A percentile compares a stretch with the other conserved stretches of the same genome.
Conservation (phyloP, 2,113 vertebrate species). For the Sciurus niger region DNA sequence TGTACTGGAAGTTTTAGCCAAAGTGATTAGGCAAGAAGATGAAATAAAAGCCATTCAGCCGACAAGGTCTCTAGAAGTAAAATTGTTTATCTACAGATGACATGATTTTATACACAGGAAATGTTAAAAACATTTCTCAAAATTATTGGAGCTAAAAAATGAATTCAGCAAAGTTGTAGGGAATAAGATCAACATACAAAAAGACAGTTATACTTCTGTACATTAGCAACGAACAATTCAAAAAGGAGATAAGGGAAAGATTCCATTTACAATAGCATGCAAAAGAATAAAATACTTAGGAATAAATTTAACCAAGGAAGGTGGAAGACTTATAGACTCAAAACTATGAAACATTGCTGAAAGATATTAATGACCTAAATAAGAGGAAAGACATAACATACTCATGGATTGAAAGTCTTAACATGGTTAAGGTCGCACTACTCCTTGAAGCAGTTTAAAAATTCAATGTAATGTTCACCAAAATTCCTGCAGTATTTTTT, state of each 20-base stretch:
- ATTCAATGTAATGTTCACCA: background rate
- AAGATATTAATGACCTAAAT: background rate
- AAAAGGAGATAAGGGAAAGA: background rate
- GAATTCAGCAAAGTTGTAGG: constrained; percentile 32
- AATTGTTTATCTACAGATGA: background rate
- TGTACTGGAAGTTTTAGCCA: constrained; percentile 35
- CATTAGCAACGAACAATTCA: background rate
- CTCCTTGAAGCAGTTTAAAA: background rate
- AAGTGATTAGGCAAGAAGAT: constrained; percentile 16
- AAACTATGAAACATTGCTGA: background rate
- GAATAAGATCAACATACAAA: background rate
- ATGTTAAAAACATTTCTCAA: background rate
- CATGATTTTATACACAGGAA: background rate
- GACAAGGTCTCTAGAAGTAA: background rate
- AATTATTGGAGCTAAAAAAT: constrained; percentile 24
- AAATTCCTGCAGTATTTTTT: background rate
- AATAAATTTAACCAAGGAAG: constrained; percentile 53
- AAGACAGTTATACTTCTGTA: constrained; percentile 9
- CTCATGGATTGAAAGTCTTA: background rate
- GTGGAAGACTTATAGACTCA: background rate
- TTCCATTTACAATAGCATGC: background rate
- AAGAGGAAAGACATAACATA: background rate
- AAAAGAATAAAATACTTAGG: background rate
- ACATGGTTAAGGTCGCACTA: background rate
- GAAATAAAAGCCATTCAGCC: constrained; percentile 23